Evolutionary conservation across 1,140 invertebrate genomes (phyloP).

Genomic region (Armadillidium nasatum): DNA sequence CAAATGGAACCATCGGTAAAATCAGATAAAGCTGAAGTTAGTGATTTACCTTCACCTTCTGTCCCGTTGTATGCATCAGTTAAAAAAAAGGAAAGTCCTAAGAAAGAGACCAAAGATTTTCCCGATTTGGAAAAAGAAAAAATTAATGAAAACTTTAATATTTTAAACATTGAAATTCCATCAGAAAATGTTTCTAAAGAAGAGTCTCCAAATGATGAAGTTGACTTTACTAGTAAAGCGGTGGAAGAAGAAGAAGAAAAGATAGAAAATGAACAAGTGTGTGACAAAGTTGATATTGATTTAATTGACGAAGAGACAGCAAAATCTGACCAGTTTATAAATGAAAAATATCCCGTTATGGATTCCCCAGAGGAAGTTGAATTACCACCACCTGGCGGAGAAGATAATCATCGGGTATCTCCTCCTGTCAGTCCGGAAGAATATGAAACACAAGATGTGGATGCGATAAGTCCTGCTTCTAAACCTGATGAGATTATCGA

Average conservation of each 20-base stretch:
- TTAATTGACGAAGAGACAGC: neutral
- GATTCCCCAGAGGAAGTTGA: neutral
- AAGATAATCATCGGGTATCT: neutral
- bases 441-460: neutral
- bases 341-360: neutral
- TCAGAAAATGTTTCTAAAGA: neutral
- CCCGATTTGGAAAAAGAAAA: neutral
- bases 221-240: neutral
- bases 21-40: neutral
- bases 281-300: neutral
- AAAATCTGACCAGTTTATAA: neutral
- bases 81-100: conserved; percentile 14
- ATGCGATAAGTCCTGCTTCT: neutral
- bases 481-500: neutral
- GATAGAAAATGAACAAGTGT: neutral
- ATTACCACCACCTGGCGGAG: neutral
- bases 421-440: neutral
- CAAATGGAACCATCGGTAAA: conserved; percentile 3
- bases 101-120: neutral
- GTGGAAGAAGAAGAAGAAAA: neutral
- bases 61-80: conserved; percentile 23
- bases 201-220: neutral
- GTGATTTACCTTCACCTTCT: neutral
- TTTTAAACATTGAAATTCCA: neutral
- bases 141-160: neutral